Evolutionary conservation across 2,888 invertebrate genomes (phyloP), one percentile per base, ranked within the genome.

Genomic region (Linnaemya tessellans): DNA sequence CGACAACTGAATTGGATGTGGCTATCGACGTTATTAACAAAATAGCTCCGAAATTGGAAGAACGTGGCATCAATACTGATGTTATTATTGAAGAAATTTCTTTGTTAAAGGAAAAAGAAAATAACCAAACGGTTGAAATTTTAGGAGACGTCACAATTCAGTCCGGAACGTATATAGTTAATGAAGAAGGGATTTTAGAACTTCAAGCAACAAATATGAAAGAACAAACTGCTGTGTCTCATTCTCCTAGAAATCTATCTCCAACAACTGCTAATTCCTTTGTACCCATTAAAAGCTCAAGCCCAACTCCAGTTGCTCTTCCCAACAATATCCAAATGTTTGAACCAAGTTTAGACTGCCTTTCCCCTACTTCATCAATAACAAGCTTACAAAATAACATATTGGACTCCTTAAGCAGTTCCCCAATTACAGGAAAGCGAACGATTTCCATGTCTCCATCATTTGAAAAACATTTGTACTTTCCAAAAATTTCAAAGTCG

Each of bases 51-150:
- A 58, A 84, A 15, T 58, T 84, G 22, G 46, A 30, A 22, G 15
- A 71, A 15, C 65, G 38, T 65, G 81, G 73, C 9, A 60, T 81
- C 20, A 41, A 81, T 58, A 18, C 68, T 20, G 56, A 79, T 41
- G 5, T 49, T 9, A 30, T 82, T 51, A n/a, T 74, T 22, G 62
- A 84, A 58, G 74, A 77, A 9, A 80, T 84, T 13, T 7, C 13
- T 1, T 18, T 22, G 0, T 41, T 25, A 4, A 60, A 68, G 49
- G 46, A 22, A 3, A 30, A 20, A 4, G 35, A 46, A 22, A 65
- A 54, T 56, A 20, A 64, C 1, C 35, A 64, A 35, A 41, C 20
- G 7, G n/a, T 80, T 20, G 64, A 71, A 46, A 80, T 80, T 64
- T 65, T 80, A 64, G 20, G 51, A 15, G 25, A 65, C n/a, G 20